Evolutionary conservation across 2,797 vertebrate genomes (phyloP).

Genomic region (Acipenser oxyrinchus): DNA sequence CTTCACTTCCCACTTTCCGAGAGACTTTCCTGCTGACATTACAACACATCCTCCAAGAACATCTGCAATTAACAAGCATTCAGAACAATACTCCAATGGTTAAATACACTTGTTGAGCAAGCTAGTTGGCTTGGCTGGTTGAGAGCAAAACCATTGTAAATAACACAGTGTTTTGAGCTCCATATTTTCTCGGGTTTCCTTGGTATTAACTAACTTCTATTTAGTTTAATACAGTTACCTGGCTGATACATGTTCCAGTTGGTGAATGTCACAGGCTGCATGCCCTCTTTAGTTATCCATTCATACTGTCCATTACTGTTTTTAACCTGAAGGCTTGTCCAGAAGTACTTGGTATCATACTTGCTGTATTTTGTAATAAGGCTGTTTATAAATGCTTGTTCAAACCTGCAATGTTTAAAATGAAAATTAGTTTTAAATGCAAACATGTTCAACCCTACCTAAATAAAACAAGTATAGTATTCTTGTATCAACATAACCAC

Average conservation of each 20-base stretch:
- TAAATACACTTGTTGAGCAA: too few species aligned
- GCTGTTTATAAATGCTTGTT: slow-evolving; percentile 84
- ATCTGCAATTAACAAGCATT: slow-evolving; percentile 44
- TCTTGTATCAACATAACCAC: too few species aligned
- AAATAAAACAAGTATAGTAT: too few species aligned
- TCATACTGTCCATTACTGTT: slow-evolving; percentile 70
- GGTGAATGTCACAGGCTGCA: slow-evolving; percentile 54
- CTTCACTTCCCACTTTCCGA: slow-evolving; percentile 82
- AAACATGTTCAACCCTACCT: too few species aligned
- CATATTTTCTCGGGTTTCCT: too few species aligned
- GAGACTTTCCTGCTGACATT: slow-evolving; percentile 60
- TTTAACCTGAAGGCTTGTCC: slow-evolving; percentile 78
- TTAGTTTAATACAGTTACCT: slow-evolving; percentile 38
- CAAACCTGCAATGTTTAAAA: slow-evolving; percentile 65
- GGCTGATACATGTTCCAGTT: slow-evolving; percentile 82
- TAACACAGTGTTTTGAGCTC: too few species aligned
- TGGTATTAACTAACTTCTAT: too few species aligned
- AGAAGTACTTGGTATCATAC: slow-evolving; percentile 65
- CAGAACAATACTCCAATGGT: not conserved
- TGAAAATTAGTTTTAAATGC: not conserved
- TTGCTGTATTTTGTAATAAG: slow-evolving; percentile 66
- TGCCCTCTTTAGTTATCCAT: slow-evolving; percentile 59
- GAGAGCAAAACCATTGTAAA: too few species aligned
- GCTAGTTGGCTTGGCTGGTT: too few species aligned
- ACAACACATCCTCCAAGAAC: slow-evolving; percentile 68